Evolutionary conservation across 2,797 vertebrate species (phyloP).

Genomic region (Apodemus agrarius): DNA sequence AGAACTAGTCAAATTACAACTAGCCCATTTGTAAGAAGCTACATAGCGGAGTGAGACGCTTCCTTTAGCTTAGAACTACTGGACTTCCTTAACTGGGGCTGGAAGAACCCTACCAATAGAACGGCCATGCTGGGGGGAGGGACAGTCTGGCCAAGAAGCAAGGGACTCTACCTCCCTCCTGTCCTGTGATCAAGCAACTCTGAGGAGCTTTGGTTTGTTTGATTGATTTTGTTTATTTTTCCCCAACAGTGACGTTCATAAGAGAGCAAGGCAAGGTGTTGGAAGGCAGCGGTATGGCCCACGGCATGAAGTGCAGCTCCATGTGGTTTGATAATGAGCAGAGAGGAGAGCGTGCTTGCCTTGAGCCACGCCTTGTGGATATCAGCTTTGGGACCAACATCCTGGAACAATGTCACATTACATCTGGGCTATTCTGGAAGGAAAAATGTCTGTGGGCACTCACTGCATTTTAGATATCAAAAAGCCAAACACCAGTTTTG

Average conservation of each 20-base stretch:
- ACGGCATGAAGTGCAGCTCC: not conserved
- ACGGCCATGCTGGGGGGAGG: rapidly evolving
- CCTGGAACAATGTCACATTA: not conserved
- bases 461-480: conserved; percentile 25
- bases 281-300: conserved; percentile 4
- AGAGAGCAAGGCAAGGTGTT: not conserved
- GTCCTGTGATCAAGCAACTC: conserved; percentile 29
- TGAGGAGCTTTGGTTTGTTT: not conserved
- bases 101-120: not conserved
- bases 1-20: not conserved
- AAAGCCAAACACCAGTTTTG: not conserved
- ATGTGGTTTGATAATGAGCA: conserved; percentile 32
- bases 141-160: not conserved
- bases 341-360: conserved; percentile 21
- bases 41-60: not conserved
- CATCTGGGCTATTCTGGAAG: conserved; percentile 33
- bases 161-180: conserved; percentile 26
- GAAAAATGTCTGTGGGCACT: not conserved
- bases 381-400: conserved; percentile 58
- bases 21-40: not conserved
- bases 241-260: conserved; percentile 21
- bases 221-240: not conserved
- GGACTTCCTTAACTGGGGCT: not conserved
- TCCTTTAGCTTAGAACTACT: not conserved
- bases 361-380: conserved; percentile 46